These are phyloP conservation scores for Malurus splendens DNA, from an alignment of 2,797 vertebrate genomes.

Conservation along the genomic window DNA sequence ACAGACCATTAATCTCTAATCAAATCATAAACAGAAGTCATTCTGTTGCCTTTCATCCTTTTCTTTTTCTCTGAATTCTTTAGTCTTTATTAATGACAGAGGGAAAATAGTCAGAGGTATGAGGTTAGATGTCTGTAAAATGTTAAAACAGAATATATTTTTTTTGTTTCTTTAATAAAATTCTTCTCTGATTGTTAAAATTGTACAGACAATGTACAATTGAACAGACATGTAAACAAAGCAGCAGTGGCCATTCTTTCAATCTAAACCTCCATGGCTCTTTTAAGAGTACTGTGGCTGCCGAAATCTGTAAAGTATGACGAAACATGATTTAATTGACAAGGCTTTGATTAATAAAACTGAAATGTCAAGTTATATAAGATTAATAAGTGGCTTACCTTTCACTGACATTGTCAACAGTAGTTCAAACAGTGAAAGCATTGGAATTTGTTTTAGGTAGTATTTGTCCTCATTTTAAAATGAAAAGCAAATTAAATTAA, in stretches of 20 bases:
- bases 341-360: constrained; percentile 39
- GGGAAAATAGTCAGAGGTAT: neutral
- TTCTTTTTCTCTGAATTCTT: neutral
- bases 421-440: constrained; percentile 36
- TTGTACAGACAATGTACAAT: neutral
- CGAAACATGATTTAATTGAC: constrained; percentile 42
- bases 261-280: neutral
- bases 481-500: constrained; percentile 33
- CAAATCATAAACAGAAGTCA: neutral
- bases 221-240: neutral
- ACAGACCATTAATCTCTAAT: neutral
- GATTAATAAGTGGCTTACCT: constrained; percentile 33
- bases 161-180: neutral
- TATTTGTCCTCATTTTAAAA: constrained; percentile 27
- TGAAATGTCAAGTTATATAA: constrained; percentile 48
- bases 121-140: neutral
- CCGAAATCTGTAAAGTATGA: neutral
- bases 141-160: neutral
- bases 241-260: neutral
- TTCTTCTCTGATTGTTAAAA: neutral
- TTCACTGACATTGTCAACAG: constrained; percentile 25
- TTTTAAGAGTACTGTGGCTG: neutral
- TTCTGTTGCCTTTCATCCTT: neutral
- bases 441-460: constrained; percentile 27
- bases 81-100: neutral